A percentile compares a stretch with the other conserved stretches of the same genome.
phyloP scores from a whole-genome alignment of 2,888 invertebrate species.

The Trissoscelio sp. region DNA sequence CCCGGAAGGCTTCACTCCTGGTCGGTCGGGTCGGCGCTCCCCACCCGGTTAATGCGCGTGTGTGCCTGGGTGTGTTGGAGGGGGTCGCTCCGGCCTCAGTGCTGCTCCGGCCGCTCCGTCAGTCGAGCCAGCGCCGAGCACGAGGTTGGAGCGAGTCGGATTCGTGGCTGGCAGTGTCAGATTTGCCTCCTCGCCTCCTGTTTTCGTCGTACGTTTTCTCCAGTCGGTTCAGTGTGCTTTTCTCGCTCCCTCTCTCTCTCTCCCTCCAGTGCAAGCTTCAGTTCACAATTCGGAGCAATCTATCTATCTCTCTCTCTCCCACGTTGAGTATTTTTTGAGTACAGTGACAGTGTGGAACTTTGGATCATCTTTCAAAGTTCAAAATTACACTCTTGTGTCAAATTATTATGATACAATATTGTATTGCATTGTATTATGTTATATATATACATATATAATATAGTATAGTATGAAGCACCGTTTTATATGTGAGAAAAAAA shows the following conservation, averaged over 20 bases:
- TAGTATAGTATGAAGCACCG: too few species aligned
- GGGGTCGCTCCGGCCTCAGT: constrained; percentile 70
- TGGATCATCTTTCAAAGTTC: constrained; percentile 9
- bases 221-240: background rate
- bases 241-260: too few species aligned
- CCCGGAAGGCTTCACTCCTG: constrained; percentile 46
- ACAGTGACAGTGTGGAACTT: constrained; percentile 17
- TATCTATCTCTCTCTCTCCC: too few species aligned
- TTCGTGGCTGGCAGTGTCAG: constrained; percentile 73
- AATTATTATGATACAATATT: too few species aligned
- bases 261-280: too few species aligned
- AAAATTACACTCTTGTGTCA: background rate
- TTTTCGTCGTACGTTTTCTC: background rate
- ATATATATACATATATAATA: too few species aligned
- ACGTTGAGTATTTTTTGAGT: too few species aligned
- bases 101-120: constrained; percentile 74
- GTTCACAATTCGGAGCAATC: too few species aligned
- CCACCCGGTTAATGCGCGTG: constrained; percentile 65
- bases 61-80: constrained; percentile 69
- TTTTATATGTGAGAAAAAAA: too few species aligned
- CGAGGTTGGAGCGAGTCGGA: constrained; percentile 78
- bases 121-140: constrained; percentile 81
- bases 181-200: constrained; percentile 9
- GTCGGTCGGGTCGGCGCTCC: constrained; percentile 68
- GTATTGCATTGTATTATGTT: too few species aligned